Conservation (phyloP, 64 coral and sea anemone genomes). For the Hydrozoanthus tunicans region DNA sequence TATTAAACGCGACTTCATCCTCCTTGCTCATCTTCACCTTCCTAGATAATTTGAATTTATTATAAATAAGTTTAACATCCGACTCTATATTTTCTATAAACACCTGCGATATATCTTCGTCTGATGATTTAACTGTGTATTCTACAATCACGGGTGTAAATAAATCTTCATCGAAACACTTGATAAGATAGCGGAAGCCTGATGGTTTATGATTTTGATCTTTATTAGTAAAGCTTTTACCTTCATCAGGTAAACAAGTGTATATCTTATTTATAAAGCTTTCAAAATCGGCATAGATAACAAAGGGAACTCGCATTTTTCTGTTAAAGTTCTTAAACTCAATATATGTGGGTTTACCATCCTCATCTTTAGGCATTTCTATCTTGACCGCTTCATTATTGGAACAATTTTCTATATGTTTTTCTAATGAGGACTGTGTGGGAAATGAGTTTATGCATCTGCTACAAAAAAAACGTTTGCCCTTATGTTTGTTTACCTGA, state of each 20-base stretch:
- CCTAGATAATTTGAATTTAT: background rate
- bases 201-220: background rate
- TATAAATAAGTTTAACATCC: background rate
- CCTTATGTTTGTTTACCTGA: background rate
- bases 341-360: background rate
- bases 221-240: background rate
- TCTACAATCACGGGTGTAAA: background rate
- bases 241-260: background rate
- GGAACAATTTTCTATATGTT: too few relatives aligned
- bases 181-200: background rate
- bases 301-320: too few relatives aligned
- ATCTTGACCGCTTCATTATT: too few relatives aligned
- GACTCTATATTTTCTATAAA: constrained; percentile 4
- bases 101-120: background rate
- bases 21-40: background rate
- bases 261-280: background rate
- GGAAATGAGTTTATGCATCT: background rate
- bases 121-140: background rate
- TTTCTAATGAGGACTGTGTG: background rate
- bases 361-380: background rate
- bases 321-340: background rate
- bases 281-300: too few relatives aligned
- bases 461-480: background rate
- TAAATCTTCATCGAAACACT: background rate
- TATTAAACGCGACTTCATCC: background rate